Evolutionary conservation across 2,888 invertebrate genomes (phyloP), one percentile per base, ranked within the genome.

Genomic region (Metalampra italica): DNA sequence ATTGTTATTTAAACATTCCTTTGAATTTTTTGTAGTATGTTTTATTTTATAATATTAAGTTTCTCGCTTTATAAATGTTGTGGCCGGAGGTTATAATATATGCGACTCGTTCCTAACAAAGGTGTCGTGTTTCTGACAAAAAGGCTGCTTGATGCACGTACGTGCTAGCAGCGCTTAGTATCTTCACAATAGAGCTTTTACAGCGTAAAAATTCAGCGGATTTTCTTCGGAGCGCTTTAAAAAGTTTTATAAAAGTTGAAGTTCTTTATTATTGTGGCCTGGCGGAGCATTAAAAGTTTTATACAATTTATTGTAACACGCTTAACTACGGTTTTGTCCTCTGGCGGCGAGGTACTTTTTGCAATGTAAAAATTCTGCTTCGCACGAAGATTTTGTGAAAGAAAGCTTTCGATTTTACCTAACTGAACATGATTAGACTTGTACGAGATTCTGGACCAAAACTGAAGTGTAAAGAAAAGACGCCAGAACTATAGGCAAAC

Each of bases 91-190:
- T 57, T 56, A 61, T 59, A 55, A n/a, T 53, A 62, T 58, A 54
- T 57, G 45, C 22, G 37, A 46, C 57, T 54, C 50, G 56, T 50
- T 49, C 46, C 50, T 57, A 56, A 57, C 57, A 62, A 57, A 64
- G 63, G 60, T 64, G 54, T 64, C 62, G 56, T 53, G 51, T 58
- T 57, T 56, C 57, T 53, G 47, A 62, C 57, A 66, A 64, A 62
- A 60, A 56, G 50, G 53, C 54, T 39, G 45, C 43, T 15, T 55
- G 53, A 45, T 66, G 62, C 62, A 68, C 55, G 58, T 59, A 56
- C 51, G 14, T 14, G 39, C 39, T 39, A 22, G 39, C 39, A 14
- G 15, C 9, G 37, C 37, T 37, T 14, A 9, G n/a, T n/a, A 1
- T 14, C 39, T 14, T 9, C 7, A 43, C 43, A 43, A 34, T 43